These are phyloP conservation scores for Orientallactaga sibirica DNA, from an alignment of 2,797 vertebrate species.

Conservation along the genomic window DNA sequence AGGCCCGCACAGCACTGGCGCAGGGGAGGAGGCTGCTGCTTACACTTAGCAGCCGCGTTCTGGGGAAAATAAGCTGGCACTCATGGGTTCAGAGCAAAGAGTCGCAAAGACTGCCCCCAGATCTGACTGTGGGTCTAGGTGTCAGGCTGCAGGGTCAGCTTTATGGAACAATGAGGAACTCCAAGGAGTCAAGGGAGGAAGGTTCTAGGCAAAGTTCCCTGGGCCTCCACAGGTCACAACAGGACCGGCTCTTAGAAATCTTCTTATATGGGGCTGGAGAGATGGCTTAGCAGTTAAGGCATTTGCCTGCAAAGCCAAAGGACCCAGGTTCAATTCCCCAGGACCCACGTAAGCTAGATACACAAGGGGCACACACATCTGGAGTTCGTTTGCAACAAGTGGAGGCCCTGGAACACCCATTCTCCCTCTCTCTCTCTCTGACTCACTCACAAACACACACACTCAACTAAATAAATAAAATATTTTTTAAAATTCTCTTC, in stretches of 20 bases:
- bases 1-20: background rate
- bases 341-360: too few species aligned
- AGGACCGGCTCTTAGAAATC: background rate
- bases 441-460: too few species aligned
- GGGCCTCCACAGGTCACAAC: background rate
- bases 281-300: too few species aligned
- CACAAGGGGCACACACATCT: too few species aligned
- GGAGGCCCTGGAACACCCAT: background rate
- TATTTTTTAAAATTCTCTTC: too few species aligned
- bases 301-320: too few species aligned
- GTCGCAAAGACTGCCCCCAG: background rate
- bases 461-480: too few species aligned
- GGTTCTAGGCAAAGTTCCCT: background rate
- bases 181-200: background rate
- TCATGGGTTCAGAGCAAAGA: background rate
- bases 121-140: background rate
- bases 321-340: too few species aligned
- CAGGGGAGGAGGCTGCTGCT: background rate
- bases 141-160: background rate
- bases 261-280: background rate
- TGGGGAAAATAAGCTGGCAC: background rate
- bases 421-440: background rate
- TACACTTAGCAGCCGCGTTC: background rate
- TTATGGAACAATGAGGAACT: accelerated
- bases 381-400: too few species aligned